These are phyloP conservation scores for Tetragonisca angustula DNA, from an alignment of 2,888 invertebrate species.

Conservation along the genomic window DNA sequence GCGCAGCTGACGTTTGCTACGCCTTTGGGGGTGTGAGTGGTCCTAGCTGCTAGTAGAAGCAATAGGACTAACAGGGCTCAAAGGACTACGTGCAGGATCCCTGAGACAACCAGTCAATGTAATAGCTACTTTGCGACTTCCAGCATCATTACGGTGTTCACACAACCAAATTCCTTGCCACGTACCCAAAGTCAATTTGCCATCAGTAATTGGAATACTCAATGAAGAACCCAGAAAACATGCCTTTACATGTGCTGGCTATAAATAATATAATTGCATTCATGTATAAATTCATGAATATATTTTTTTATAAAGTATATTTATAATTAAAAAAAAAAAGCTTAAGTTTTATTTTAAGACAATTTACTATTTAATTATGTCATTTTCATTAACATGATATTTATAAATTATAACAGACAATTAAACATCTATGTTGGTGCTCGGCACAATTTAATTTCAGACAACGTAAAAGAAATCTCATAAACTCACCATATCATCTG, in stretches of 20 bases:
- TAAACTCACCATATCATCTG: conserved; percentile 96
- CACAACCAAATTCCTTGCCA: conserved; percentile 99
- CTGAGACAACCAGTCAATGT: conserved; percentile 96
- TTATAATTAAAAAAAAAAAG: background rate
- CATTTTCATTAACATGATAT: background rate
- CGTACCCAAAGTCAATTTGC: conserved; percentile 96
- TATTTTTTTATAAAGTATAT: conserved; percentile 4
- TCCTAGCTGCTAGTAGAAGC: conserved; percentile 97
- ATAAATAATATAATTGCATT: conserved; percentile 64
- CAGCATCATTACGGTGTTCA: conserved; percentile 98
- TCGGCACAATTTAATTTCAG: background rate
- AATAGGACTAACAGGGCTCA: conserved; percentile 93
- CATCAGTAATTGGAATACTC: conserved; percentile 98
- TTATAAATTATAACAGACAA: background rate
- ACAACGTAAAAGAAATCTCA: conserved; percentile 3
- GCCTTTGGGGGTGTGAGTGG: conserved; percentile 86
- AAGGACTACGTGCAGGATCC: conserved; percentile 93
- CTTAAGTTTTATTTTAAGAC: background rate
- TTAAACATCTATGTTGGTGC: background rate
- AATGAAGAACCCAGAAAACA: conserved; percentile 97
- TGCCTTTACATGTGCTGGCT: conserved; percentile 99
- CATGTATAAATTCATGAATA: conserved; percentile 20
- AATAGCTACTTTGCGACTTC: conserved; percentile 94
- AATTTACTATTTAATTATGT: background rate
- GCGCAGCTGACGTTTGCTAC: conserved; percentile 82